These are phyloP conservation scores for Tiliacea citrago DNA, from an alignment of 2,888 invertebrate genomes.

Conservation along the genomic window DNA sequence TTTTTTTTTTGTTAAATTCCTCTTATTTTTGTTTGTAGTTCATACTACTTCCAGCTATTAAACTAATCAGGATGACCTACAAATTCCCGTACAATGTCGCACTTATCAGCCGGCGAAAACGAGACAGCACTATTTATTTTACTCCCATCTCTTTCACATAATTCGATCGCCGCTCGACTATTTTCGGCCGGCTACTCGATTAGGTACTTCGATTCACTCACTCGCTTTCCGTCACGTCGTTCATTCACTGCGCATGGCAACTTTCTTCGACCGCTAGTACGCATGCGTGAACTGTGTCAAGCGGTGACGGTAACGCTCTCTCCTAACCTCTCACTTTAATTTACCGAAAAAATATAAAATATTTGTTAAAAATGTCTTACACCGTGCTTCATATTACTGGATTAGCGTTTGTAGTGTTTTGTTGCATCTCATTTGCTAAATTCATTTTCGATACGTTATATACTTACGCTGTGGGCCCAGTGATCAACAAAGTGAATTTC, in stretches of 20 bases:
- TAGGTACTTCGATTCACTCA: conserved; percentile 62
- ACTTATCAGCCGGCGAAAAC: conserved; percentile 60
- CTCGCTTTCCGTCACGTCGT: conserved; percentile 59
- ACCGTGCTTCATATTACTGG: conserved; percentile 83
- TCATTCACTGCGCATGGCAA: conserved; percentile 80
- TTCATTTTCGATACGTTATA: conserved; percentile 75
- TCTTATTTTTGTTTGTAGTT: neutral
- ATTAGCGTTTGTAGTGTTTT: conserved; percentile 80
- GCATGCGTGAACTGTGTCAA: conserved; percentile 87
- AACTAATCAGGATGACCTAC: conserved; percentile 58
- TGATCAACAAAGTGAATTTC: conserved; percentile 91
- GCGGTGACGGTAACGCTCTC: conserved; percentile 76
- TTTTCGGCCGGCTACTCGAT: conserved; percentile 63
- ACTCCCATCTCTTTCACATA: conserved; percentile 60
- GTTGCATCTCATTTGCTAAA: conserved; percentile 73
- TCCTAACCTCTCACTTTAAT: conserved; percentile 78
- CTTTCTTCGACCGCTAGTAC: conserved; percentile 86
- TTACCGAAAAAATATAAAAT: conserved; percentile 55
- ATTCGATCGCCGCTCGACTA: conserved; percentile 61
- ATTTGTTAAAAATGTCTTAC: conserved; percentile 66
- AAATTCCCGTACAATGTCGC: conserved; percentile 42
- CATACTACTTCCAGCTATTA: conserved; percentile 4
- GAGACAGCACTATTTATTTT: conserved; percentile 59
- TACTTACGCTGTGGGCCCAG: conserved; percentile 88
- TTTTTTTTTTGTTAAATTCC: neutral